Evolutionary conservation across 2,797 vertebrate species (phyloP).

Genomic region (Fistularia tabacaria): DNA sequence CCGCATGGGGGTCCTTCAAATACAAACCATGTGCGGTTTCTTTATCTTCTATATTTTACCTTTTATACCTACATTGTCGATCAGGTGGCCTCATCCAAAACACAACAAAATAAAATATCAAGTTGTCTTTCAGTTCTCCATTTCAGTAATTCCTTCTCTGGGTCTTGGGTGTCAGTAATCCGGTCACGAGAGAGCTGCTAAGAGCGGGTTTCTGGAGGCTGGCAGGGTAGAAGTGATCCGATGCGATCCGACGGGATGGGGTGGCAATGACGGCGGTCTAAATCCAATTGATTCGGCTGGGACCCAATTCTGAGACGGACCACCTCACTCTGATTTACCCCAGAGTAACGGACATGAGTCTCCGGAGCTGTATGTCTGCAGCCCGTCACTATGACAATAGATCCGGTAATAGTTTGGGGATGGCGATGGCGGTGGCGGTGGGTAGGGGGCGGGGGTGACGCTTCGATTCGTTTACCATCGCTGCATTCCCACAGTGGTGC

Average conservation of each 20-base stretch:
- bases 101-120: conserved; percentile 12
- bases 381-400: conserved; percentile 40
- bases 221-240: conserved; percentile 32
- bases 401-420: conserved; percentile 16
- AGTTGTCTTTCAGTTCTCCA: conserved; percentile 39
- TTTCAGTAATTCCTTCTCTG: conserved; percentile 31
- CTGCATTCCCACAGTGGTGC: conserved; percentile 76
- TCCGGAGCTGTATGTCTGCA: conserved; percentile 30
- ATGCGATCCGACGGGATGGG: conserved; percentile 40
- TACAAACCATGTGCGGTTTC: conserved; percentile 21
- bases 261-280: conserved; percentile 32
- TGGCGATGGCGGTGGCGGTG: too few relatives aligned
- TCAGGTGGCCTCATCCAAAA: conserved; percentile 24
- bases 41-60: conserved; percentile 15
- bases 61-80: conserved; percentile 1
- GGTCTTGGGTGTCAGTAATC: conserved; percentile 52
- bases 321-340: conserved; percentile 35
- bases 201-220: conserved; percentile 37
- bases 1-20: conserved; percentile 39
- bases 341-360: conserved; percentile 49
- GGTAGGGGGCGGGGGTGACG: not conserved
- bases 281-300: conserved; percentile 55
- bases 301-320: conserved; percentile 34
- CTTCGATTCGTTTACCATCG: conserved; percentile 49
- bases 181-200: conserved; percentile 33